Evolutionary conservation across 2,797 vertebrate species (phyloP).

Genomic region (Poeciliopsis infans): DNA sequence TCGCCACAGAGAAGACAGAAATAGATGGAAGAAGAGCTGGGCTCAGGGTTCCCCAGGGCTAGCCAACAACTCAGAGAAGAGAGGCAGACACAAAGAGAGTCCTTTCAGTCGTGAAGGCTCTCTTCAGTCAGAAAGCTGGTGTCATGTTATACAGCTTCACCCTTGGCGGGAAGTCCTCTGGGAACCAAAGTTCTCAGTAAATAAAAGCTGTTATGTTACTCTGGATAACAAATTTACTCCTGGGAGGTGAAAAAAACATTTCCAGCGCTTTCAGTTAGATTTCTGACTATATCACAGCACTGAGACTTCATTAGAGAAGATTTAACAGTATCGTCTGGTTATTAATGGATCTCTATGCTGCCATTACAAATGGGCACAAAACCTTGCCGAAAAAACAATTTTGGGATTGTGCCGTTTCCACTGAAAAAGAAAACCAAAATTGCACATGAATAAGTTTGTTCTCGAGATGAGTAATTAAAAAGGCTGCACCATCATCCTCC

Average conservation of each 20-base stretch:
- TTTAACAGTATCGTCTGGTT: not conserved
- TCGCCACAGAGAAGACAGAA: constrained; percentile 49
- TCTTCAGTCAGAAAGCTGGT: constrained; percentile 43
- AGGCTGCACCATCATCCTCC: too few relatives aligned
- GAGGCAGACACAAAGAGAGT: constrained; percentile 50
- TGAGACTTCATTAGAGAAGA: not conserved
- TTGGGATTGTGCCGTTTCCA: too few relatives aligned
- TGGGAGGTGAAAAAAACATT: not conserved
- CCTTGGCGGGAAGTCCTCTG: constrained; percentile 34
- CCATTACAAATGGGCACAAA: too few relatives aligned
- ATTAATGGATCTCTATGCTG: not conserved
- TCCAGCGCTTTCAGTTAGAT: not conserved
- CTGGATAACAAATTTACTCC: not conserved
- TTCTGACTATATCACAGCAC: not conserved
- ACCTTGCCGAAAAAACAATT: too few relatives aligned
- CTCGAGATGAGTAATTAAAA: too few relatives aligned
- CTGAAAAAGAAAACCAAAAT: too few relatives aligned
- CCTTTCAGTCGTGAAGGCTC: constrained; percentile 49
- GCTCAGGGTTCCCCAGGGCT: constrained; percentile 51
- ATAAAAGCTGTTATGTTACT: not conserved
- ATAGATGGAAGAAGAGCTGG: constrained; percentile 38
- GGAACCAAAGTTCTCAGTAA: constrained; percentile 13
- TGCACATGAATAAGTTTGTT: too few relatives aligned
- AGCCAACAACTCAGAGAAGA: constrained; percentile 40
- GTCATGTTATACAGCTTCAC: constrained; percentile 47